These are phyloP conservation scores for Cossypha heuglini DNA, from an alignment of 2,797 vertebrate species.

Conservation along the genomic window DNA sequence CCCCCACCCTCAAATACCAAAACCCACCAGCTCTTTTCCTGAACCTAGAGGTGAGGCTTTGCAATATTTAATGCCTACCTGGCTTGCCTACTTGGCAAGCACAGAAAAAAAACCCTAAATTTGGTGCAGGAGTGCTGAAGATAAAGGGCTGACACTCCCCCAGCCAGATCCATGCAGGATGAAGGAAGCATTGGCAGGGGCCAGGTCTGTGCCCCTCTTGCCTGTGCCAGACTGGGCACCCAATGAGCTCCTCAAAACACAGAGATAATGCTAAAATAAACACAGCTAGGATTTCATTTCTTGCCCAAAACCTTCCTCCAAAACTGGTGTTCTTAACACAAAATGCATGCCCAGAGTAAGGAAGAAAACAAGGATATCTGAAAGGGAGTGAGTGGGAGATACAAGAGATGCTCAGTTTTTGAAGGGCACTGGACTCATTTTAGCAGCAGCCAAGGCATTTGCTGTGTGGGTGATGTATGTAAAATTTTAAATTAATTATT, in stretches of 20 bases:
- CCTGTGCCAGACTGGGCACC: fast-evolving
- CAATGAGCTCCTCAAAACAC: background rate
- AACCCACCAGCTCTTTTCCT: background rate
- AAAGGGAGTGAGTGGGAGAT: constrained; percentile 40
- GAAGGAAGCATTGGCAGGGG: background rate
- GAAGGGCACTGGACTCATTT: constrained; percentile 52
- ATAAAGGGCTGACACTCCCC: background rate
- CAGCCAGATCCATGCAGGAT: fast-evolving
- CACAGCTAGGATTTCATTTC: fast-evolving
- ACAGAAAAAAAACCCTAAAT: background rate
- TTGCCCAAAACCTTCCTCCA: background rate
- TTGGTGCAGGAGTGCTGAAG: background rate
- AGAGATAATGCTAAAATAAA: background rate
- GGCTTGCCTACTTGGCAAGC: background rate
- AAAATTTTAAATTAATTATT: constrained; percentile 60
- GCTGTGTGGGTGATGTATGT: constrained; percentile 45
- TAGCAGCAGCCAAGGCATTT: constrained; percentile 48
- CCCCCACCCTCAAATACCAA: fast-evolving
- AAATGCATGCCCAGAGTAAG: background rate
- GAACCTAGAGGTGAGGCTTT: background rate
- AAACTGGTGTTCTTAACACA: background rate
- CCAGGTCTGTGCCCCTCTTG: background rate
- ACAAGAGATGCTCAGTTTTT: constrained; percentile 8
- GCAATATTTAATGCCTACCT: background rate
- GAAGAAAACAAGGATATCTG: background rate